Conservation (phyloP, 2,797 vertebrate genomes). For the Dryobates pubescens region DNA sequence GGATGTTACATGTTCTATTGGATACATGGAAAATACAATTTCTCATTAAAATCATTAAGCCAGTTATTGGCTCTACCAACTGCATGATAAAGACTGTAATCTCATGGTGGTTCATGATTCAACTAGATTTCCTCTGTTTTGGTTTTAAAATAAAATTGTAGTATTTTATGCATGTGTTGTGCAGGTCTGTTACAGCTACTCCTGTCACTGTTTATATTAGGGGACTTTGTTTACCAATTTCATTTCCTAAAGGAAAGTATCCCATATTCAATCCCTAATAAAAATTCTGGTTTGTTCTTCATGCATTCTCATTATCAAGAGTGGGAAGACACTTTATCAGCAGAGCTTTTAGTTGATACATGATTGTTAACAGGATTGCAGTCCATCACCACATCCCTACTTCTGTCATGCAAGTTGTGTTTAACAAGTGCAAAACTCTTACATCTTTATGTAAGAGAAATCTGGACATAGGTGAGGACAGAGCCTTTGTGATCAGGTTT, state of each 20-base stretch:
- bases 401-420: background rate
- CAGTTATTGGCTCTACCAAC: background rate
- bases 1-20: background rate
- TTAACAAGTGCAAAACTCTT: background rate
- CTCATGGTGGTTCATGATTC: background rate
- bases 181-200: background rate
- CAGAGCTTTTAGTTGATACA: background rate
- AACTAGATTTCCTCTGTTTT: background rate
- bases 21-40: background rate
- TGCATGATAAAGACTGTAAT: background rate
- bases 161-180: background rate
- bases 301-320: background rate
- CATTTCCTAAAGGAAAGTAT: background rate
- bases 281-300: background rate
- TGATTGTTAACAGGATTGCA: background rate
- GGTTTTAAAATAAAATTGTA: background rate
- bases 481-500: background rate
- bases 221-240: background rate
- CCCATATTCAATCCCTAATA: background rate
- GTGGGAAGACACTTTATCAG: background rate
- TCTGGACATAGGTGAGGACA: background rate
- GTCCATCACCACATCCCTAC: background rate
- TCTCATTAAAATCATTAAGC: background rate
- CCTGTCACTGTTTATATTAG: background rate
- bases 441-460: background rate